phyloP scores from a whole-genome alignment of 92 coral and sea anemone genomes.

The Palythoa grandiflora region DNA sequence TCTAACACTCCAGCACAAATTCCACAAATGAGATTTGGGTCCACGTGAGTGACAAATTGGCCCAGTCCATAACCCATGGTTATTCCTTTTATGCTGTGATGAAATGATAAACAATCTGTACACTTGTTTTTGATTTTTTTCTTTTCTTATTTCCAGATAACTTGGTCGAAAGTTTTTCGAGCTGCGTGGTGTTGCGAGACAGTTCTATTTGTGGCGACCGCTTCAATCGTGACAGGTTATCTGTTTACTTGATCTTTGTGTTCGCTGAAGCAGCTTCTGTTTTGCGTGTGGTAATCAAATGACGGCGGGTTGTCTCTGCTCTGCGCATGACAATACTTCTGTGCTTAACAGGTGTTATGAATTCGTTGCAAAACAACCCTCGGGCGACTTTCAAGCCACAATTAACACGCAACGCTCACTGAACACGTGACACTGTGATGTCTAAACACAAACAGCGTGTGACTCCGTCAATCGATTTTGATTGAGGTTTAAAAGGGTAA shows the following conservation, averaged over 20 bases:
- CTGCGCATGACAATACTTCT: constrained; percentile 2
- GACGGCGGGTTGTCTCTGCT: constrained; percentile 48
- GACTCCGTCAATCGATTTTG: too few relatives aligned
- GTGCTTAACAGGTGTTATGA: constrained; percentile 28
- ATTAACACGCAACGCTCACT: constrained; percentile 8
- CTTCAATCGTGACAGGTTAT: constrained; percentile 25
- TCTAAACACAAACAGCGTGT: not conserved
- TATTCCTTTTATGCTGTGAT: not conserved
- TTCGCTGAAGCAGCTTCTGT: constrained; percentile 19
- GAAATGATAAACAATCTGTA: not conserved
- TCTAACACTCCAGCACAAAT: constrained; percentile 93
- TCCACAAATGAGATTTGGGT: constrained; percentile 91
- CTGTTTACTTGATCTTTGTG: constrained; percentile 32
- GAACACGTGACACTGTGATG: not conserved
- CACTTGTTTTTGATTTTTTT: not conserved
- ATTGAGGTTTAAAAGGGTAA: too few relatives aligned
- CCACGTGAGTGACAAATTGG: constrained; percentile 77
- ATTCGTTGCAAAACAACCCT: constrained; percentile 38
- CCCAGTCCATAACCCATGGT: constrained; percentile 87
- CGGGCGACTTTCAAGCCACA: constrained; percentile 32
- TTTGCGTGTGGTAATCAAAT: constrained; percentile 60
- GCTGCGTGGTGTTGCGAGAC: not conserved
- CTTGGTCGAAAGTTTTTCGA: not conserved
- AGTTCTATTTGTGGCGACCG: not conserved
- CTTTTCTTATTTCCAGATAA: not conserved